These are phyloP conservation scores for Callionymus lyra DNA, from an alignment of 2,113 vertebrate species.

Conservation along the genomic window DNA sequence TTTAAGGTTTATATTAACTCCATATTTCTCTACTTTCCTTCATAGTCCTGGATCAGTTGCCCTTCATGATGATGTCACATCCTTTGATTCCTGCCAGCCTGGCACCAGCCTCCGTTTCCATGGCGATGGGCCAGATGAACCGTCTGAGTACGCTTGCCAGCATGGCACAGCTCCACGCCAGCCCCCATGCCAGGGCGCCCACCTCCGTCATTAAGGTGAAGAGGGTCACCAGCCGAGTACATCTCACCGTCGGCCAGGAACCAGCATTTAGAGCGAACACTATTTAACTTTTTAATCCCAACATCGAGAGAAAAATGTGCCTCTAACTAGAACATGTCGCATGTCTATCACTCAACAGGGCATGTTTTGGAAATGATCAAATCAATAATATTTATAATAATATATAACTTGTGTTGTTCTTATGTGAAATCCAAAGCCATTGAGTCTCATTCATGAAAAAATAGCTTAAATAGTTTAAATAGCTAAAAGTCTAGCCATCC, in stretches of 20 bases:
- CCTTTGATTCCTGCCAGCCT: constrained; percentile 95
- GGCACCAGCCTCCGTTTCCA: constrained; percentile 95
- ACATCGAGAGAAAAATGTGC: too few species aligned
- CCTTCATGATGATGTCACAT: constrained; percentile 99
- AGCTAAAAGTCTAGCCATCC: too few species aligned
- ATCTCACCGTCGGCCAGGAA: constrained; percentile 10
- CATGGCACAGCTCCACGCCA: constrained; percentile 83
- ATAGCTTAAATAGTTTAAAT: too few species aligned
- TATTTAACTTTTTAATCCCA: background rate
- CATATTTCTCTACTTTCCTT: background rate
- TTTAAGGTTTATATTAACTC: too few species aligned
- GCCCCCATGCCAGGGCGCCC: constrained; percentile 76
- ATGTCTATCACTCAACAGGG: too few species aligned
- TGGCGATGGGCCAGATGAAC: constrained; percentile 99
- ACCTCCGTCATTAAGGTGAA: constrained; percentile 97
- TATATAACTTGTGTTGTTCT: too few species aligned
- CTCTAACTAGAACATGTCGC: too few species aligned
- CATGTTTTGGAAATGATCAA: too few species aligned
- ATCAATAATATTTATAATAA: too few species aligned
- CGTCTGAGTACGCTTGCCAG: constrained; percentile 92
- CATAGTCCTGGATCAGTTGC: constrained; percentile 89
- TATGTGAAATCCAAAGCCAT: too few species aligned
- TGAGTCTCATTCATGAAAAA: too few species aligned
- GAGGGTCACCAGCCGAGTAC: constrained; percentile 12
- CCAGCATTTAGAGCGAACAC: too few species aligned